Conservation (phyloP, 2,888 invertebrate species). For the Osmoderma eremita region DNA sequence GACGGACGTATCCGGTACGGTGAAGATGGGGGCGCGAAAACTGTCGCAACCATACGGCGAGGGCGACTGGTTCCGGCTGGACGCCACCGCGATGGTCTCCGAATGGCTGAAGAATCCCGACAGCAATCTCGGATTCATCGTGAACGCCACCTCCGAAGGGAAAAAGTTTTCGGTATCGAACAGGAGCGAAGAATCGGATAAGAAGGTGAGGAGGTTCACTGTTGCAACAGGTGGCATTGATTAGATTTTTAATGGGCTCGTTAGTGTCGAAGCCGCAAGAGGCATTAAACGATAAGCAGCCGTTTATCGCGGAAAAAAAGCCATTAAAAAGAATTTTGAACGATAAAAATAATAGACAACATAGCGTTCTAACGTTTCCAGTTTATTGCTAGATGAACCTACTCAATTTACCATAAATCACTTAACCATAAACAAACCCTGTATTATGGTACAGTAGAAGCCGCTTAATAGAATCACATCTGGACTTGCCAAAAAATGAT, state of each 20-base stretch:
- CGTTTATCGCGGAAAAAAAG: too few relatives aligned
- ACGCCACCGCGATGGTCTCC: conserved; percentile 77
- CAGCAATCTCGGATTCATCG: conserved; percentile 80
- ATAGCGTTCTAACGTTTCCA: too few relatives aligned
- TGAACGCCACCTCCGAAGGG: conserved; percentile 74
- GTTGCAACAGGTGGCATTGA: neutral
- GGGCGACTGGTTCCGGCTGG: conserved; percentile 79
- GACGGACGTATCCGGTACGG: conserved; percentile 55
- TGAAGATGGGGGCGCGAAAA: conserved; percentile 60
- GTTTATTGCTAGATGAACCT: too few relatives aligned
- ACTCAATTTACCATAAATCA: too few relatives aligned
- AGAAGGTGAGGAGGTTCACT: conserved; percentile 24
- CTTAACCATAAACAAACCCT: too few relatives aligned
- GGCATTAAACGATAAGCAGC: too few relatives aligned
- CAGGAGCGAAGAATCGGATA: conserved; percentile 20
- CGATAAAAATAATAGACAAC: too few relatives aligned
- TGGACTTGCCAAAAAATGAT: too few relatives aligned
- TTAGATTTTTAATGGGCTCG: neutral
- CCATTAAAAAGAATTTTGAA: too few relatives aligned
- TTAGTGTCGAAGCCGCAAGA: neutral
- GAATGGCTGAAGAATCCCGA: conserved; percentile 81
- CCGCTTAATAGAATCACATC: too few relatives aligned
- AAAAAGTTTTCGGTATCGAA: conserved; percentile 49
- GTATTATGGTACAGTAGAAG: too few relatives aligned
- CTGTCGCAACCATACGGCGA: conserved; percentile 67